phyloP scores from a whole-genome alignment of 2,113 vertebrate species.

The Melanerpes aurifrons region DNA sequence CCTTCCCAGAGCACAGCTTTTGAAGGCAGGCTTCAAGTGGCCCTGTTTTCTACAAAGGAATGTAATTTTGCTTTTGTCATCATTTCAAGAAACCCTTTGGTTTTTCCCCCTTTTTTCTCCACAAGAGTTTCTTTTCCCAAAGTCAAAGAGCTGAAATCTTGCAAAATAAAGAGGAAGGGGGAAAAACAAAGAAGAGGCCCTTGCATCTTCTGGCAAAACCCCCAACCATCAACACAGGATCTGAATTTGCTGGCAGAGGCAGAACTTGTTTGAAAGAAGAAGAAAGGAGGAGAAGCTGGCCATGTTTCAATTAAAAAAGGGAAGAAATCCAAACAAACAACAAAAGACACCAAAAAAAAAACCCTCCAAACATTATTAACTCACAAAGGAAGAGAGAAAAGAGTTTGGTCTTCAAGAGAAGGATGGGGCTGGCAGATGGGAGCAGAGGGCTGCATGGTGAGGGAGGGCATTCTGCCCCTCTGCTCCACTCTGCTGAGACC shows the following conservation, averaged over 20 bases:
- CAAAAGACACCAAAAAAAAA: not conserved
- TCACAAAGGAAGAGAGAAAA: slow-evolving; percentile 26
- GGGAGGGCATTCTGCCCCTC: too few species aligned
- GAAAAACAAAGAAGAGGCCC: not conserved
- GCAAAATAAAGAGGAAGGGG: not conserved
- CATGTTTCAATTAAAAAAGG: slow-evolving; percentile 42
- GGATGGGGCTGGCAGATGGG: not conserved
- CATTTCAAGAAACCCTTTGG: slow-evolving; percentile 55
- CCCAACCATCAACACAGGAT: not conserved
- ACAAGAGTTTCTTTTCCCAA: slow-evolving; percentile 32
- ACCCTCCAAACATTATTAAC: not conserved
- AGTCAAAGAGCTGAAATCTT: slow-evolving; percentile 53
- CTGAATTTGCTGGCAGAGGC: slow-evolving; percentile 50
- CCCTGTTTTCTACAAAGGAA: slow-evolving; percentile 70
- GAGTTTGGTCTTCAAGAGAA: not conserved
- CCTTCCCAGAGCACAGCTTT: slow-evolving; percentile 53
- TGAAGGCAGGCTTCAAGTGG: slow-evolving; percentile 58
- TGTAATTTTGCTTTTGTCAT: slow-evolving; percentile 72
- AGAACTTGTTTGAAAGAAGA: slow-evolving; percentile 48
- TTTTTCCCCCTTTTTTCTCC: not conserved
- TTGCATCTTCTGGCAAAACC: not conserved
- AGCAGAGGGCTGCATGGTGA: too few species aligned
- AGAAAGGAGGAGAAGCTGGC: slow-evolving; percentile 19
- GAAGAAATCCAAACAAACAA: too few species aligned
- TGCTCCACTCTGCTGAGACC: too few species aligned